These are phyloP conservation scores for Chrysocyon brachyurus DNA, from an alignment of 2,797 vertebrate genomes.

Conservation along the genomic window DNA sequence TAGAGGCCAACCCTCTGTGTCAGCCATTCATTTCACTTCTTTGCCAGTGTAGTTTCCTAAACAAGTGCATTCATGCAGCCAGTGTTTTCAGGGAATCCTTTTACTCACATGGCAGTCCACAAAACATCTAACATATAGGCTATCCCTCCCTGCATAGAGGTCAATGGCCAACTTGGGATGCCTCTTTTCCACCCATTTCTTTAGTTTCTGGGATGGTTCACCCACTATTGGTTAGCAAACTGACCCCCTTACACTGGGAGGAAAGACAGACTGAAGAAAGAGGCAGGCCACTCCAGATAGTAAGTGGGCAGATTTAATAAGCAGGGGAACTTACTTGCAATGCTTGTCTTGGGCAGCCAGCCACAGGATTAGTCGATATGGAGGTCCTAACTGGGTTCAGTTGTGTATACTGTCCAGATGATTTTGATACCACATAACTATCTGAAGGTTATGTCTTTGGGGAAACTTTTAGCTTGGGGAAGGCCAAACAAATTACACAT, in stretches of 20 bases:
- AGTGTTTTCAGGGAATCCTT: background rate
- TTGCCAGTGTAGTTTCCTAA: background rate
- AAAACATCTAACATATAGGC: background rate
- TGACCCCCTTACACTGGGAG: too few species aligned
- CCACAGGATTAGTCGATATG: background rate
- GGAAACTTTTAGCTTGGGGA: background rate
- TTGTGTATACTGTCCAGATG: too few species aligned
- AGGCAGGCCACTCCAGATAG: background rate
- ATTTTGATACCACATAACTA: background rate
- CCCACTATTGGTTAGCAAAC: background rate
- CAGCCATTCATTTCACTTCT: background rate
- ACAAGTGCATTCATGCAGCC: background rate
- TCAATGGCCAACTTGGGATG: background rate
- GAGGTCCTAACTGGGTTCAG: background rate
- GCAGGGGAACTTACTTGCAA: background rate
- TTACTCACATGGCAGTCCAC: background rate
- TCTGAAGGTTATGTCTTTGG: background rate
- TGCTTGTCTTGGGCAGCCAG: background rate
- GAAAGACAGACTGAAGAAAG: background rate
- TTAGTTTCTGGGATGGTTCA: background rate
- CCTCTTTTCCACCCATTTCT: background rate
- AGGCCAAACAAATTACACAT: background rate
- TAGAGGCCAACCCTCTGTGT: background rate
- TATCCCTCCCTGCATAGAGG: background rate
- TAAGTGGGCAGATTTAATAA: background rate